Conservation (phyloP, 2,888 invertebrate species). For the Clusia tigrina region DNA sequence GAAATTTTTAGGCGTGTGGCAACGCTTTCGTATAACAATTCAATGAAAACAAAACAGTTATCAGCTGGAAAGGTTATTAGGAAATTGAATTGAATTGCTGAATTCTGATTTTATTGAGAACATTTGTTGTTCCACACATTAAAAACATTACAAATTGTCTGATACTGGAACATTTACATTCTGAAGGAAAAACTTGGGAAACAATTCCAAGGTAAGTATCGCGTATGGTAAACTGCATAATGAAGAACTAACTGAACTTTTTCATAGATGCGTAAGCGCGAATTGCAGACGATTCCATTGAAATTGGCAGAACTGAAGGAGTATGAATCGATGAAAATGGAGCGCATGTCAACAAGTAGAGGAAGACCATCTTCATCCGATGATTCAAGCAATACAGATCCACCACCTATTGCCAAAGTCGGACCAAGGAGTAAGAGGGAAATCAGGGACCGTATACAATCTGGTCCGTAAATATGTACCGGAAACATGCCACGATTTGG, state of each 20-base stretch:
- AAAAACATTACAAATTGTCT: too few species aligned
- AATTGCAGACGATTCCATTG: slow-evolving; percentile 61
- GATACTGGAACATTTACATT: too few species aligned
- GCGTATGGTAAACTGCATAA: too few species aligned
- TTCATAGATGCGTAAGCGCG: slow-evolving; percentile 59
- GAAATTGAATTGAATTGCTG: too few species aligned
- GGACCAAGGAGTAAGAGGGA: slow-evolving; percentile 40
- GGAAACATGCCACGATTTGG: background rate
- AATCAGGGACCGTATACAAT: slow-evolving; percentile 39
- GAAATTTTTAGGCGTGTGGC: too few species aligned
- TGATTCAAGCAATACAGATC: background rate
- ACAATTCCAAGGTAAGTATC: too few species aligned
- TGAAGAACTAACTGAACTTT: background rate
- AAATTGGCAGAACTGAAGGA: slow-evolving; percentile 62
- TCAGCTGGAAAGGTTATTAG: too few species aligned
- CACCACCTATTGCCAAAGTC: slow-evolving; percentile 39
- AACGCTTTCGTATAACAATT: too few species aligned
- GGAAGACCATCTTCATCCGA: background rate
- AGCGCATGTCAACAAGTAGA: slow-evolving; percentile 41
- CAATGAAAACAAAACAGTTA: too few species aligned
- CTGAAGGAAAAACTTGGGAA: too few species aligned
- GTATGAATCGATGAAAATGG: slow-evolving; percentile 59
- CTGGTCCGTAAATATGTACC: slow-evolving; percentile 16
- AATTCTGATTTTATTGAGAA: too few species aligned
- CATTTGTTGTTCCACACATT: too few species aligned